Evolutionary conservation across 2,797 vertebrate genomes (phyloP), one percentile per base, ranked within the genome.

Genomic region (Enteromius afrohamiltoni): DNA sequence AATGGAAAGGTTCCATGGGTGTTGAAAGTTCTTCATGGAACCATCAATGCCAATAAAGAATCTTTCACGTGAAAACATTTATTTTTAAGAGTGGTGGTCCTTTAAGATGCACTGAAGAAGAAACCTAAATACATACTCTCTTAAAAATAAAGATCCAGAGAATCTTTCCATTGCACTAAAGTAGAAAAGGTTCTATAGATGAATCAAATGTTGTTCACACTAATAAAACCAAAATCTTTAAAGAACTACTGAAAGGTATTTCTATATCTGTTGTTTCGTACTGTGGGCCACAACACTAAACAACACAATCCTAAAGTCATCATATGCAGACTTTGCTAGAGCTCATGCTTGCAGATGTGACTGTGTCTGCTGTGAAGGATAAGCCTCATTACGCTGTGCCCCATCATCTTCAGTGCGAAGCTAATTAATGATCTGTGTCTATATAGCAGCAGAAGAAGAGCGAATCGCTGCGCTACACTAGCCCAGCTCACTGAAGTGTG

Each of bases 401-500:
- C 71, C 23, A 45, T 45, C 14, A 19, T 71, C n/a, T 45, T 71
- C 74, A 17, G 45, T 75, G 19, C 19, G 23, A 31, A 68, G 68
- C 73, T 90, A 91, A 91, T 87, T 65, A 85, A 87, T 83, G 74
- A 87, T 88, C 86, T 85, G 90, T 88, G 86, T 85, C 53, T 88
- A 82, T 42, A 86, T 87, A 91, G 37, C 58, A 84, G 70, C 8
- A 16, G 62, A 21, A 74, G 58, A n/a, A 74, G 71, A 26, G 85
- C 45, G 73, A 82, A 69, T 68, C 73, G 47, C 77, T 89, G 77
- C 81, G 86, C 69, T 80, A 89, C 88, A 93, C 90, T 86, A 53
- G 92, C 90, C 94, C 92, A 88, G 95, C 92, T 95, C 96, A 97
- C 91, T 93, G 94, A 88, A 95, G 96, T 96, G 96, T 97, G 96